Base-by-base conservation (phyloP, 2,888 invertebrate genomes). In the Drosophila algonquin region DNA sequence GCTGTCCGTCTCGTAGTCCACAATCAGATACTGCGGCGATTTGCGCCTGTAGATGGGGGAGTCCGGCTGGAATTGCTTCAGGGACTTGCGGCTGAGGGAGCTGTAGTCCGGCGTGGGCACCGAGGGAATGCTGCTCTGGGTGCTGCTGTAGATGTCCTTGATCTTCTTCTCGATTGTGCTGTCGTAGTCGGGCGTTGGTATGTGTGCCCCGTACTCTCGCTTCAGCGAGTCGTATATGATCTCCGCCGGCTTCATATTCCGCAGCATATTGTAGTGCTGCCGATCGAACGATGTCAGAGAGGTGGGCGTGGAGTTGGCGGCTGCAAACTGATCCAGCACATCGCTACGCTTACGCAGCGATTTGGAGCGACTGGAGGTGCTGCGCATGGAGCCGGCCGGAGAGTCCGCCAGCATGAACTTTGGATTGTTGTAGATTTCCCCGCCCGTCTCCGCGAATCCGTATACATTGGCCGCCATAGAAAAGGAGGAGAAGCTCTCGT, bases 1-100 rank as follows among this genome's bases (percentile, higher is more conserved):
- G 89, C 96, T 96, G 81, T 96, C 96, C 0, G 95, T 94, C 90
- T 96, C 96, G 77, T 95, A 96, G 89, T 95, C 95, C 56, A 94
- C 94, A 32, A 93, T 93, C 54, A 93, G 90, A 69, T 92, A 89
- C 82, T 91, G 90, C 50, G 93, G 82, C 40, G 89, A 89, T 85
- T 93, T 90, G 78, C 92, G 77, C 6, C 91, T 74, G 64, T 92
- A 93, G 48, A 92, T 91, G 64, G 87, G 92, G 46, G 92, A 93
- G 87, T 91, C 92, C 0, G 92, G 92, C 56, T 92, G 92, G 64
- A 90, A 91, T 57, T 92, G 92, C 8, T 91, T 90, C 3, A 91
- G 76, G 0, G 91, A 91, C 30, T 91, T 91, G 14, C 91, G 90
- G 9, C 92, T 92, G n/a, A 92, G 72, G 0, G 92, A 92, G 58